phyloP scores from a whole-genome alignment of 1,140 invertebrate species.

The Drosophila fuyamai region DNA sequence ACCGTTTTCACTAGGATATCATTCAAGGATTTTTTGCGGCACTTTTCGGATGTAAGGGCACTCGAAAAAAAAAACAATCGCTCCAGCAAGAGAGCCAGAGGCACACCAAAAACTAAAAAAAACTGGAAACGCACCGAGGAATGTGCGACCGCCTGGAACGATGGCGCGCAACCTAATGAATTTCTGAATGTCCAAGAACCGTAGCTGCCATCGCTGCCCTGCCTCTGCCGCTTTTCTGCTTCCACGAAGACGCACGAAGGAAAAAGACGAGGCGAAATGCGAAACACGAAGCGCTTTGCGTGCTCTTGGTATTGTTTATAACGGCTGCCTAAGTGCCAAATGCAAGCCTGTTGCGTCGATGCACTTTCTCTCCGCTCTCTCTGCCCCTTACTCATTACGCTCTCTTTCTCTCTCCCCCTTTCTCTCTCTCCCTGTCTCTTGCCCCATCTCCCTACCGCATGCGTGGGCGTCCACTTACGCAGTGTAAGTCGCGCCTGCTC shows the following conservation, averaged over 20 bases:
- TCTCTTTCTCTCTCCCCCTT: constrained; percentile 1
- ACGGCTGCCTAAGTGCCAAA: constrained; percentile 49
- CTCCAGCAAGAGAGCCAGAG: constrained; percentile 8
- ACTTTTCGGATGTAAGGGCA: constrained; percentile 24
- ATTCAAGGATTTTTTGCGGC: constrained; percentile 1
- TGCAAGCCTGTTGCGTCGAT: constrained; percentile 66
- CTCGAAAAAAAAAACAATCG: constrained; percentile 27
- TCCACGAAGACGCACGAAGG: constrained; percentile 37
- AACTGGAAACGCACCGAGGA: constrained; percentile 68
- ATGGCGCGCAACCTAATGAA: constrained; percentile 79
- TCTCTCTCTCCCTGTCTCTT: background rate
- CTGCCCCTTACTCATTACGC: background rate
- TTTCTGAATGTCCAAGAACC: constrained; percentile 68
- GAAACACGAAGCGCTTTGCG: constrained; percentile 38
- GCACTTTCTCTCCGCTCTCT: constrained; percentile 7
- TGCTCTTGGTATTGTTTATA: constrained; percentile 43
- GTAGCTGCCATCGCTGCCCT: constrained; percentile 42
- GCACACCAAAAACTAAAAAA: background rate
- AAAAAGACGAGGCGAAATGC: constrained; percentile 19
- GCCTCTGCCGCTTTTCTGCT: constrained; percentile 33
- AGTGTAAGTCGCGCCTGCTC: constrained; percentile 46
- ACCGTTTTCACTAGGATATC: constrained; percentile 5
- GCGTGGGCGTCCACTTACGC: constrained; percentile 34
- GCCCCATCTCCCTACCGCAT: constrained; percentile 3
- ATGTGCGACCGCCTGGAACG: constrained; percentile 80